Conservation (phyloP, 1,140 invertebrate genomes). For the Bombyx mandarina region DNA sequence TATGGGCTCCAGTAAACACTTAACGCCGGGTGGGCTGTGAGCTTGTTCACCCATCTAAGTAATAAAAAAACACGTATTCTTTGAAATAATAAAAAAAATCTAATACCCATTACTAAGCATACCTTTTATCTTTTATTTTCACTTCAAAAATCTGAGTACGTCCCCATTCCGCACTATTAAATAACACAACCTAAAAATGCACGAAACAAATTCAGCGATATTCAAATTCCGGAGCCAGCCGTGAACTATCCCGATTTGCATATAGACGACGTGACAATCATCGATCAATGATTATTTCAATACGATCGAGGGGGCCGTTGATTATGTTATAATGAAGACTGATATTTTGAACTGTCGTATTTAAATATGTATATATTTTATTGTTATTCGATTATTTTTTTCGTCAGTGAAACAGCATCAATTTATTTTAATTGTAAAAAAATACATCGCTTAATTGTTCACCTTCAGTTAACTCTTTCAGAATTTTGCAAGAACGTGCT, state of each 20-base stretch:
- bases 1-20: no score
- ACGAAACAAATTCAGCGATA: slow-evolving; percentile 52
- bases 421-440: background rate
- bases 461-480: no score
- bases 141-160: background rate
- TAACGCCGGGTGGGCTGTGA: no score
- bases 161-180: slow-evolving; percentile 31
- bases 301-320: slow-evolving; percentile 17
- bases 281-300: slow-evolving; percentile 45
- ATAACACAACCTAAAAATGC: slow-evolving; percentile 30
- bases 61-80: no score
- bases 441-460: no score
- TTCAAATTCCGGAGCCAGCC: slow-evolving; percentile 40
- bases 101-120: no score
- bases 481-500: no score
- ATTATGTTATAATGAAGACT: slow-evolving; percentile 6
- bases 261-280: slow-evolving; percentile 48
- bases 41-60: no score
- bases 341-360: background rate
- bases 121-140: background rate
- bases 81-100: no score
- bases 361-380: background rate
- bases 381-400: background rate
- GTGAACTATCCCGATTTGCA: slow-evolving; percentile 48
- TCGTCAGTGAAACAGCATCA: background rate